Evolutionary conservation across 2,797 vertebrate genomes (phyloP).

Genomic region (Dermochelys coriacea): DNA sequence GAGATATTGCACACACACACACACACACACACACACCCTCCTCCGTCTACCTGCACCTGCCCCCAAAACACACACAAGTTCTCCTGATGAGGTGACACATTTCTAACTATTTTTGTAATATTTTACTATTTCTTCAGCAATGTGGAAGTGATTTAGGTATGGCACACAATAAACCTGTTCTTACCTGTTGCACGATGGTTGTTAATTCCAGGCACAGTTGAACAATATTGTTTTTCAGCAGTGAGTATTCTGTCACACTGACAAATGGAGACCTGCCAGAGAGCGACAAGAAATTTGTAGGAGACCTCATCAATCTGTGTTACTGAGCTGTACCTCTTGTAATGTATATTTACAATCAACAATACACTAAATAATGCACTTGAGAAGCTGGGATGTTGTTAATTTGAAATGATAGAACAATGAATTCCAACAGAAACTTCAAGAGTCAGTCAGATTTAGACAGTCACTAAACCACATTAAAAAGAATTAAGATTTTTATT

Average conservation of each 20-base stretch:
- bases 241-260: slow-evolving; percentile 94
- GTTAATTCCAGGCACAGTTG: slow-evolving; percentile 95
- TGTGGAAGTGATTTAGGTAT: neutral
- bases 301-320: neutral
- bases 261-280: slow-evolving; percentile 91
- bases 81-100: neutral
- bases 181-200: slow-evolving; percentile 95
- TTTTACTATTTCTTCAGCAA: neutral
- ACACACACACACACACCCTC: no score
- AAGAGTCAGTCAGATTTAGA: neutral
- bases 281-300: slow-evolving; percentile 15
- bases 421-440: neutral
- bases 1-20: neutral
- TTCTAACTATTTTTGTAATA: neutral
- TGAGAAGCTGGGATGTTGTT: slow-evolving; percentile 26
- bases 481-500: neutral
- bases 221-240: slow-evolving; percentile 96
- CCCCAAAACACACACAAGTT: neutral
- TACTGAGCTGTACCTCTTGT: neutral
- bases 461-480: neutral
- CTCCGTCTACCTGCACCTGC: neutral
- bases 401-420: neutral
- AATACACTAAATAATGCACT: neutral
- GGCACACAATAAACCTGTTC: slow-evolving; percentile 6
- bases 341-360: neutral